Conservation (phyloP, 2,888 invertebrate genomes). For the Molanna angustata region DNA sequence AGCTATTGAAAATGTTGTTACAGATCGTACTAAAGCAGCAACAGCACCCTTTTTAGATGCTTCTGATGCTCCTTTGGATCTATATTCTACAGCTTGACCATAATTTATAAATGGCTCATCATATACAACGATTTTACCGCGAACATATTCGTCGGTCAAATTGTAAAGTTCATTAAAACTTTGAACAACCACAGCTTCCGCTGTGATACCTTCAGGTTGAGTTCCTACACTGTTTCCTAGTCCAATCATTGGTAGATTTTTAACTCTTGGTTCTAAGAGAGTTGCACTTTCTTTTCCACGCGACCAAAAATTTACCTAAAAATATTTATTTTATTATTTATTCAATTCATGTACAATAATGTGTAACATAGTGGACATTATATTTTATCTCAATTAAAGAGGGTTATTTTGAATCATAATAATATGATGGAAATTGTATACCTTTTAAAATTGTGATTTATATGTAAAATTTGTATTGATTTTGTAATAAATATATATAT, state of each 20-base stretch:
- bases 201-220: slow-evolving; percentile 59
- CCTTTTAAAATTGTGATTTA: too few species aligned
- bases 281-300: slow-evolving; percentile 61
- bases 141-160: slow-evolving; percentile 45
- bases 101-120: slow-evolving; percentile 20
- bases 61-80: slow-evolving; percentile 54
- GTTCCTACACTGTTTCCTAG: slow-evolving; percentile 63
- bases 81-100: slow-evolving; percentile 52
- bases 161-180: slow-evolving; percentile 58
- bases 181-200: slow-evolving; percentile 61
- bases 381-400: too few species aligned
- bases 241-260: slow-evolving; percentile 57
- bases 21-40: slow-evolving; percentile 62
- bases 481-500: too few species aligned
- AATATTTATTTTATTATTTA: slow-evolving; percentile 29
- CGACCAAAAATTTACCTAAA: slow-evolving; percentile 33
- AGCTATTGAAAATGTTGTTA: slow-evolving; percentile 64
- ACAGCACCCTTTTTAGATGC: slow-evolving; percentile 65
- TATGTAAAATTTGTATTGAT: too few species aligned
- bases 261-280: slow-evolving; percentile 53
- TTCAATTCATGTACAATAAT: too few species aligned
- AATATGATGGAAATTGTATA: too few species aligned
- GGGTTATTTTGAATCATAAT: too few species aligned
- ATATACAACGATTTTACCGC: slow-evolving; percentile 28
- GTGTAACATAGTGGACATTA: too few species aligned